These are phyloP conservation scores for Yponomeuta sedellus DNA, from an alignment of 2,888 invertebrate species.

Conservation along the genomic window DNA sequence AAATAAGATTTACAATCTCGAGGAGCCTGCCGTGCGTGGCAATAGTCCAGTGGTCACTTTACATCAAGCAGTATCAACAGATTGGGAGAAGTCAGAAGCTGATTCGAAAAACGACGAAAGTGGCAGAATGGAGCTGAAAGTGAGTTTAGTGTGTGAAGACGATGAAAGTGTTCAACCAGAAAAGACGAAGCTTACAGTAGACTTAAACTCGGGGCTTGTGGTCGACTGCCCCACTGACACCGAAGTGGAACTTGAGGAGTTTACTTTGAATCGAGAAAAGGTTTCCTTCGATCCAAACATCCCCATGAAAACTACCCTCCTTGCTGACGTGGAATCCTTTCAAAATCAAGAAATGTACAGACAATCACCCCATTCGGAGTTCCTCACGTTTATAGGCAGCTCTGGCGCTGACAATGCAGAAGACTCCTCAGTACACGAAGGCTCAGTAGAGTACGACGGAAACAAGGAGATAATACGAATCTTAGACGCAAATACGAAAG, in stretches of 20 bases:
- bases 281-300: neutral
- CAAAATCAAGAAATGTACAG: neutral
- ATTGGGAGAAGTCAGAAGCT: conserved; percentile 5
- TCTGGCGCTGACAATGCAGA: neutral
- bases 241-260: neutral
- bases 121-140: neutral
- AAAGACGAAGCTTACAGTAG: neutral
- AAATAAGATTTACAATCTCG: conserved; percentile 37
- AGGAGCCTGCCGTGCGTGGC: conserved; percentile 14
- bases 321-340: neutral
- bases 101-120: conserved; percentile 13
- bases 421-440: neutral
- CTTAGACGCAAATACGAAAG: neutral
- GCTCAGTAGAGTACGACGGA: neutral
- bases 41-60: neutral
- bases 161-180: neutral
- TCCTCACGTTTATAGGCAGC: neutral
- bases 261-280: neutral
- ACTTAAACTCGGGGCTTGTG: neutral
- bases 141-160: conserved; percentile 17
- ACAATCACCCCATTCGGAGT: neutral
- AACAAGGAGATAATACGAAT: neutral
- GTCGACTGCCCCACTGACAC: neutral
- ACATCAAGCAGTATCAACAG: neutral
- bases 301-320: neutral